Evolutionary conservation across 2,797 vertebrate species (phyloP).

Genomic region (Alosa sapidissima): DNA sequence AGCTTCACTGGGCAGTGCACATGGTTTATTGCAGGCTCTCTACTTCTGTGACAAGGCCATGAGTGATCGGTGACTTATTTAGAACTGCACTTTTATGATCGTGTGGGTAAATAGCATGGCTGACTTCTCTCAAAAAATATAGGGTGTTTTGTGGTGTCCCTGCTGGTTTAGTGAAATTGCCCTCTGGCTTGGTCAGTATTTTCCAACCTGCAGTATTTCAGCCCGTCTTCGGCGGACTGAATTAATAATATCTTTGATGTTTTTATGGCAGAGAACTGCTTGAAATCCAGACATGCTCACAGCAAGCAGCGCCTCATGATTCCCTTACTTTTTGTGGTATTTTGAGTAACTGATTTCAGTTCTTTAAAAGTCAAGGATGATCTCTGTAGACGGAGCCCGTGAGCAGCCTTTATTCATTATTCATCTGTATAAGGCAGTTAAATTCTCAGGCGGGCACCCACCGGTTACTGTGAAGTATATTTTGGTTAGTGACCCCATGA

Average conservation of each 20-base stretch:
- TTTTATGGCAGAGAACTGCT: slow-evolving; percentile 30
- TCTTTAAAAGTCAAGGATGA: background rate
- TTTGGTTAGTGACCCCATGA: background rate
- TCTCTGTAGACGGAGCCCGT: background rate
- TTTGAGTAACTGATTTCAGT: background rate
- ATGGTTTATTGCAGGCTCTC: slow-evolving; percentile 1
- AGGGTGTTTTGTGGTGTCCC: background rate
- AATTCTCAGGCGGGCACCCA: background rate
- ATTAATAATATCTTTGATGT: slow-evolving; percentile 33
- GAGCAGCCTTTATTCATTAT: background rate
- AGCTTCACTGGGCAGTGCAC: background rate
- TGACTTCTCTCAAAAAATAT: background rate
- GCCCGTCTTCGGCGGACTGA: background rate
- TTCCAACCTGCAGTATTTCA: background rate
- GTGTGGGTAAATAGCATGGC: slow-evolving; percentile 2
- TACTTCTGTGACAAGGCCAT: background rate
- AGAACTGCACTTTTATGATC: background rate
- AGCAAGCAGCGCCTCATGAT: background rate
- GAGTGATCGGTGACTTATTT: background rate
- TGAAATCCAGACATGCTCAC: slow-evolving; percentile 16
- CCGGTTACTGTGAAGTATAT: background rate
- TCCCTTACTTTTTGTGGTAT: background rate
- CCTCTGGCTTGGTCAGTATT: slow-evolving; percentile 7
- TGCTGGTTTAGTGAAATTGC: background rate
- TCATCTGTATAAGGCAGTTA: background rate